These are phyloP conservation scores for Cheilosia vernalis DNA, from an alignment of 2,888 invertebrate genomes.

Conservation along the genomic window DNA sequence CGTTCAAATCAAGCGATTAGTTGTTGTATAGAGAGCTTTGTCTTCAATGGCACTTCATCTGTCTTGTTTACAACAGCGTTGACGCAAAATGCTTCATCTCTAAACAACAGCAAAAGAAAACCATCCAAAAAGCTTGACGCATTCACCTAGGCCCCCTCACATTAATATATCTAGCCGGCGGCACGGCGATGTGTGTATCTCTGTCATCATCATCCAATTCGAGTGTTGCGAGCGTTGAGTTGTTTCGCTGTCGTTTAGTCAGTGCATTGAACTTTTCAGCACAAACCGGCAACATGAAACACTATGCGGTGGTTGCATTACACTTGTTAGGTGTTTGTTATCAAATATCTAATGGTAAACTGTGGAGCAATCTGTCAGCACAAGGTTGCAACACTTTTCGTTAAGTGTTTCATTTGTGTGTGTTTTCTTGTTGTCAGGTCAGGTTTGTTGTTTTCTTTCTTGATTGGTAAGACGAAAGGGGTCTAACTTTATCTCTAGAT, in stretches of 20 bases:
- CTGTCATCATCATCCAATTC: constrained; percentile 42
- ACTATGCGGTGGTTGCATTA: constrained; percentile 63
- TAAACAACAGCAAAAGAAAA: constrained; percentile 23
- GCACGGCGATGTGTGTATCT: constrained; percentile 30
- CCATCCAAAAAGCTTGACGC: background rate
- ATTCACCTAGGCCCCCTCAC: background rate
- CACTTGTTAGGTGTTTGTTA: constrained; percentile 69
- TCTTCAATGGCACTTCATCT: constrained; percentile 40
- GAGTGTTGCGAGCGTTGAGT: constrained; percentile 31
- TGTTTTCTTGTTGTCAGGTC: constrained; percentile 20
- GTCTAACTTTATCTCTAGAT: constrained; percentile 19
- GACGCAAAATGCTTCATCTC: constrained; percentile 27
- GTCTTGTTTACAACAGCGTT: constrained; percentile 56
- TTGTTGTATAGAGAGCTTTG: constrained; percentile 1
- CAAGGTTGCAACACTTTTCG: constrained; percentile 44
- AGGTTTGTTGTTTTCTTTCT: too few relatives aligned
- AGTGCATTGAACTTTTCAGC: constrained; percentile 52
- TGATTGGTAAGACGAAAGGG: constrained; percentile 11
- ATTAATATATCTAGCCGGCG: background rate
- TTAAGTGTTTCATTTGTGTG: background rate
- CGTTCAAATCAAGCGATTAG: constrained; percentile 28
- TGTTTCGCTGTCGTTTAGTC: constrained; percentile 49
- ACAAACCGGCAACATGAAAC: constrained; percentile 66
- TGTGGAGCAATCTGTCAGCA: constrained; percentile 58
- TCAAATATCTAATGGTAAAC: constrained; percentile 33